Percentiles rank a stretch among this genome's conserved stretches.
Evolutionary conservation across 1,140 invertebrate species (phyloP).

Genomic region (Drosophila santomea): DNA sequence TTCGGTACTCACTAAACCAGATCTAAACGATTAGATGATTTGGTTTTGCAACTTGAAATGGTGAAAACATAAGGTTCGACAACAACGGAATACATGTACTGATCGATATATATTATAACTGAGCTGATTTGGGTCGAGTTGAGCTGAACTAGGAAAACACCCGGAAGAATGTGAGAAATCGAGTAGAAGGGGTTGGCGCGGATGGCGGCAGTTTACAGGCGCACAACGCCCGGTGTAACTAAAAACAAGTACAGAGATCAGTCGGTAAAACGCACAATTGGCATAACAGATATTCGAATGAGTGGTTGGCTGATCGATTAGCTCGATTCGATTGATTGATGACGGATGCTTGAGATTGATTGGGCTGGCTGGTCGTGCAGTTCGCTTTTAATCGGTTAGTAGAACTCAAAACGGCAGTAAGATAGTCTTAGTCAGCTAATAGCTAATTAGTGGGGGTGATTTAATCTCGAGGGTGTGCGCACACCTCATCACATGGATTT

Average conservation of each 20-base stretch:
- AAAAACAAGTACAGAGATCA: conserved; percentile 76
- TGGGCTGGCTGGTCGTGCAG: conserved; percentile 1
- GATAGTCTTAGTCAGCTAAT: conserved; percentile 32
- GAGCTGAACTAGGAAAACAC: conserved; percentile 54
- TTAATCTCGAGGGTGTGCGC: neutral
- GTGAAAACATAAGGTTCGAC: conserved; percentile 36
- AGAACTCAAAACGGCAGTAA: conserved; percentile 54
- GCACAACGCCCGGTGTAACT: conserved; percentile 77
- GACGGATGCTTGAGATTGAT: conserved; percentile 14
- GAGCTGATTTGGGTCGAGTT: conserved; percentile 34
- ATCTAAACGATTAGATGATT: conserved; percentile 58
- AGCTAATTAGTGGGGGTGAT: conserved; percentile 24
- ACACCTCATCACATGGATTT: conserved; percentile 18
- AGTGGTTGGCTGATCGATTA: conserved; percentile 18
- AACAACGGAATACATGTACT: conserved; percentile 55
- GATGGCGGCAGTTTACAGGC: conserved; percentile 60
- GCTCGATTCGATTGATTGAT: conserved; percentile 12
- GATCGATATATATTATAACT: conserved; percentile 36
- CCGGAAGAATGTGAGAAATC: conserved; percentile 62
- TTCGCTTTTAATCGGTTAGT: conserved; percentile 39
- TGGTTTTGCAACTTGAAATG: conserved; percentile 47
- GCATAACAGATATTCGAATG: neutral
- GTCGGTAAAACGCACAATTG: conserved; percentile 31
- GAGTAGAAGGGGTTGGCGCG: conserved; percentile 55
- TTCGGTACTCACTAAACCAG: conserved; percentile 73